Evolutionary conservation across 2,888 invertebrate species (phyloP).

Genomic region (Tetragonisca angustula): DNA sequence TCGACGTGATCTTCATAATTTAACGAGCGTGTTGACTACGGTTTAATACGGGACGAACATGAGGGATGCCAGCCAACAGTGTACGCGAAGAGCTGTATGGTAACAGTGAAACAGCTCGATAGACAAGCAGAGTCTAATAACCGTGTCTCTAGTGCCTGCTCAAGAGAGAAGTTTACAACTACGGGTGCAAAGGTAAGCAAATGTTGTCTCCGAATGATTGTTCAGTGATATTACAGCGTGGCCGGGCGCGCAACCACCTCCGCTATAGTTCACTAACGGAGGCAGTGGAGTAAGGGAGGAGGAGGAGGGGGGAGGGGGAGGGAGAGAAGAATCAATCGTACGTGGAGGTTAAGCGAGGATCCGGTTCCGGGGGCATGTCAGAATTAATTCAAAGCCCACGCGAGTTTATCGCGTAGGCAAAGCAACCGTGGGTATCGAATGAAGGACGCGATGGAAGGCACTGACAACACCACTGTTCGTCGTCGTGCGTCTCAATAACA

Average conservation of each 20-base stretch:
- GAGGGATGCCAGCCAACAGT: not conserved
- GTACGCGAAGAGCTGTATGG: not conserved
- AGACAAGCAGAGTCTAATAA: slow-evolving; percentile 55
- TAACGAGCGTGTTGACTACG: slow-evolving; percentile 24
- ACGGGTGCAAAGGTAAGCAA: slow-evolving; percentile 46
- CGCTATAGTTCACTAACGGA: not conserved
- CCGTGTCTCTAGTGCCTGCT: slow-evolving; percentile 18
- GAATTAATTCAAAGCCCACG: slow-evolving; percentile 55
- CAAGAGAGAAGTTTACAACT: not conserved
- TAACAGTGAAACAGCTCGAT: slow-evolving; percentile 28
- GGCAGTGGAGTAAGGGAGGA: too few species aligned
- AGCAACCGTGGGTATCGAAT: slow-evolving; percentile 52
- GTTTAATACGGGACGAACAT: slow-evolving; percentile 11
- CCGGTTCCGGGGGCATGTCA: slow-evolving; percentile 30
- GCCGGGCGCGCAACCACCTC: not conserved
- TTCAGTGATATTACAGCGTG: slow-evolving; percentile 41
- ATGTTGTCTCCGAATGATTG: slow-evolving; percentile 42
- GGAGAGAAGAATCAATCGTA: slow-evolving; percentile 21
- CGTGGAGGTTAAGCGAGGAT: slow-evolving; percentile 33
- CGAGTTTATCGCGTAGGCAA: slow-evolving; percentile 45
- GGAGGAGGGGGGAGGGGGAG: too few species aligned
- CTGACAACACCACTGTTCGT: slow-evolving; percentile 55
- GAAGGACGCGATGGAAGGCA: slow-evolving; percentile 43
- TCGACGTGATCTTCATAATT: slow-evolving; percentile 28
- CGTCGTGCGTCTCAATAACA: slow-evolving; percentile 63